Evolutionary conservation across 2,113 vertebrate species (phyloP), one percentile per base, ranked within the genome.

Genomic region (Burhinus oedicnemus): DNA sequence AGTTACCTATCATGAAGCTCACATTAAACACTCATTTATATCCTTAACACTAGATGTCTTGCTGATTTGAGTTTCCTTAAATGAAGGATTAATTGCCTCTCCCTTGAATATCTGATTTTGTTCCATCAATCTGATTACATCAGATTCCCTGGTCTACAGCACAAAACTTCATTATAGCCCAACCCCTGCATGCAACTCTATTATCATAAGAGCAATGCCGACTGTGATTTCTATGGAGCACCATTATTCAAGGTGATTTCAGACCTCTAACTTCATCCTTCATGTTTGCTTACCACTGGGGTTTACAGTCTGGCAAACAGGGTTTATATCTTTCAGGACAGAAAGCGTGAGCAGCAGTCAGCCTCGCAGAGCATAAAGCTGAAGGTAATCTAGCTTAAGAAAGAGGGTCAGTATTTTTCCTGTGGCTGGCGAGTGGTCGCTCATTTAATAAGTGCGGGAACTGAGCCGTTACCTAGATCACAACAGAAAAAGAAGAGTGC

Each of bases 61-160:
- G 94, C 96, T 96, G 95, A 89, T 91, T 71, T 61, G 54, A 97
- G 62, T 62, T 54, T 58, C 93, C 71, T 94, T 94, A 95, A 95
- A 94, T 62, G 58, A 82, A 96, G 93, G 91, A 97, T 95, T 96
- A 97, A 97, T 97, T 96, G 62, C 38, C 45, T 95, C 70, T 95
- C 84, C 75, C 75, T 76, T 54, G 81, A 93, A 95, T 75, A 76
- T 42, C 60, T 95, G 82, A 71, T 87, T 95, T 82, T 79, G 74
- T 58, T 90, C 75, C 92, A 98, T 97, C 91, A 87, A 9, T 62
- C 86, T 92, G 95, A 96, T 98, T 96, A 95, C 97, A 6, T 57
- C 95, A 2, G 62, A 92, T 17, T 74, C 85, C 65, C 87, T 96
- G 72, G 90, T 96, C 42, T 97, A 92, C 25, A 95, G 87, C 68